phyloP scores from a whole-genome alignment of 2,888 invertebrate species.

The Camponotus fellah region DNA sequence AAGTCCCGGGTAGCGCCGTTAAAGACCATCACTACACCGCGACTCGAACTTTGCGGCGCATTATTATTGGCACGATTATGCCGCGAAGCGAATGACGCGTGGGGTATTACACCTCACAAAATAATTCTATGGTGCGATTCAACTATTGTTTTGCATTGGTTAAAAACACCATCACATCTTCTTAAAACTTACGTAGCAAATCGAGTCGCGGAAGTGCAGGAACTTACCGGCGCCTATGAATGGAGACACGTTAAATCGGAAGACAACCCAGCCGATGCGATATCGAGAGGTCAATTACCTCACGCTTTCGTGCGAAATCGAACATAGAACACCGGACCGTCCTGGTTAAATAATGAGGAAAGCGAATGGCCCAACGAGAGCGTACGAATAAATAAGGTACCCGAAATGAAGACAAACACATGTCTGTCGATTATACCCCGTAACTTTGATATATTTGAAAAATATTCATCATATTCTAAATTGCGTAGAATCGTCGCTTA shows the following conservation, averaged over 20 bases:
- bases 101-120: background rate
- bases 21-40: slow-evolving; percentile 65
- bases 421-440: too few species aligned
- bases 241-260: background rate
- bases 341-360: background rate
- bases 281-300: background rate
- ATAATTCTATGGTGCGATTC: background rate
- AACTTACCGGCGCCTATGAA: background rate
- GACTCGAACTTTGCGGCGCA: slow-evolving; percentile 20
- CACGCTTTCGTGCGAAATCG: background rate
- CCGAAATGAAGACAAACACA: background rate
- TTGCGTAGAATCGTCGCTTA: background rate
- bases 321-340: background rate
- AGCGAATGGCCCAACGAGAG: too few species aligned
- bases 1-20: slow-evolving; percentile 75
- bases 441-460: background rate
- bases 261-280: background rate
- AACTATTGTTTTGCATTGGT: background rate
- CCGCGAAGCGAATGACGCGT: background rate
- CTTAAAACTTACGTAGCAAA: background rate
- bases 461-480: background rate
- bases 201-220: background rate
- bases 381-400: background rate
- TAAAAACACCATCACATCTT: background rate
- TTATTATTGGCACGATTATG: background rate